A percentile compares a stretch with the other conserved stretches of the same genome.
phyloP scores from a whole-genome alignment of 1,140 invertebrate species.

The Wasmannia auropunctata region DNA sequence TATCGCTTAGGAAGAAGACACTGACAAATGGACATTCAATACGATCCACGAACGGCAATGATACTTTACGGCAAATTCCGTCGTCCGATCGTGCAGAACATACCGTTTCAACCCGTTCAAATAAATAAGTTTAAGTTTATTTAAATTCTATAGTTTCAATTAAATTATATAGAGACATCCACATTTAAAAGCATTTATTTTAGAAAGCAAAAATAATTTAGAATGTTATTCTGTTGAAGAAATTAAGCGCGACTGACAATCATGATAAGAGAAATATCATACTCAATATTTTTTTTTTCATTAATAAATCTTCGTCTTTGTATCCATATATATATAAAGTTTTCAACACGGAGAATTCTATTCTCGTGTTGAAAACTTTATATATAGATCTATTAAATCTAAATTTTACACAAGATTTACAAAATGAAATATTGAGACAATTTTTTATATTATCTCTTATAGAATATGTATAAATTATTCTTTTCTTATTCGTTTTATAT shows the following conservation, averaged over 20 bases:
- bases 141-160: conserved; percentile 28
- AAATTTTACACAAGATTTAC: background rate
- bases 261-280: conserved; percentile 13
- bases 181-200: conserved; percentile 11
- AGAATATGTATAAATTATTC: conserved; percentile 23
- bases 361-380: too few species aligned
- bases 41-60: conserved; percentile 37
- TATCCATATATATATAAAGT: background rate
- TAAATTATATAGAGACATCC: background rate
- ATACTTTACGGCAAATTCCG: conserved; percentile 43
- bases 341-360: background rate
- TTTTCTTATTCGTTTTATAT: conserved; percentile 13
- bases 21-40: conserved; percentile 71
- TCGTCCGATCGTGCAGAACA: conserved; percentile 46
- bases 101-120: conserved; percentile 46
- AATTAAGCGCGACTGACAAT: background rate
- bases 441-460: background rate
- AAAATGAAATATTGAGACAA: background rate
- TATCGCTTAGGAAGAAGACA: conserved; percentile 86
- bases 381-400: background rate
- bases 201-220: background rate
- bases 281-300: background rate
- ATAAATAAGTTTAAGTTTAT: conserved; percentile 35
- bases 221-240: background rate
- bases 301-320: background rate